Conservation (phyloP, 2,888 invertebrate species). For the Choristoneura rosaceana region DNA sequence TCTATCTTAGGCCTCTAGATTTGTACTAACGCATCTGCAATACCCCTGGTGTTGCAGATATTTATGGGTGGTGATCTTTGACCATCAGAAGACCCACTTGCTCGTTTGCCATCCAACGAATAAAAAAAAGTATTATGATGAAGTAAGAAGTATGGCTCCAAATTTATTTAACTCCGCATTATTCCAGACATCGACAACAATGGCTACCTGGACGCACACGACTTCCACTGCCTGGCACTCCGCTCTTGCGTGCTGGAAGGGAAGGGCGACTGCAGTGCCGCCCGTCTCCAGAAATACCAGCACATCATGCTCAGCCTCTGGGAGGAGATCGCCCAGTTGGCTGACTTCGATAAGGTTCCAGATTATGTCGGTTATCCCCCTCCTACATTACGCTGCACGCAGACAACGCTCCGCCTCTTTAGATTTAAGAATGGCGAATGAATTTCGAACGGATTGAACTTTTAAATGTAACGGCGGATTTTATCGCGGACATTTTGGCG, state of each 20-base stretch:
- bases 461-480: too few relatives aligned
- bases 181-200: conserved; percentile 93
- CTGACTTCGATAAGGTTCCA: conserved; percentile 94
- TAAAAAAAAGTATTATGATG: too few relatives aligned
- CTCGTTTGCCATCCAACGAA: too few relatives aligned
- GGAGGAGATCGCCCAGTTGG: conserved; percentile 94
- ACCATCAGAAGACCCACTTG: too few relatives aligned
- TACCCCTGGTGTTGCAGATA: too few relatives aligned
- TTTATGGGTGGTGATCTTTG: too few relatives aligned
- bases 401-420: conserved; percentile 44
- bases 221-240: conserved; percentile 93
- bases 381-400: conserved; percentile 54
- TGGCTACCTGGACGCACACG: conserved; percentile 92
- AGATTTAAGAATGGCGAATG: conserved; percentile 24
- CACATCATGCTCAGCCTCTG: conserved; percentile 93
- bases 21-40: too few relatives aligned
- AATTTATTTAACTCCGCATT: conserved; percentile 43
- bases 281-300: conserved; percentile 91
- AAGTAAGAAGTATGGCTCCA: neutral
- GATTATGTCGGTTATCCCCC: conserved; percentile 82
- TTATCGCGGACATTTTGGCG: neutral
- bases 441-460: neutral
- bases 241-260: conserved; percentile 93
- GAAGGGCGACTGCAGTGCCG: conserved; percentile 91
- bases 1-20: too few relatives aligned